Evolutionary conservation across 2,888 invertebrate species (phyloP).

Genomic region (Azorinus chamasolen): DNA sequence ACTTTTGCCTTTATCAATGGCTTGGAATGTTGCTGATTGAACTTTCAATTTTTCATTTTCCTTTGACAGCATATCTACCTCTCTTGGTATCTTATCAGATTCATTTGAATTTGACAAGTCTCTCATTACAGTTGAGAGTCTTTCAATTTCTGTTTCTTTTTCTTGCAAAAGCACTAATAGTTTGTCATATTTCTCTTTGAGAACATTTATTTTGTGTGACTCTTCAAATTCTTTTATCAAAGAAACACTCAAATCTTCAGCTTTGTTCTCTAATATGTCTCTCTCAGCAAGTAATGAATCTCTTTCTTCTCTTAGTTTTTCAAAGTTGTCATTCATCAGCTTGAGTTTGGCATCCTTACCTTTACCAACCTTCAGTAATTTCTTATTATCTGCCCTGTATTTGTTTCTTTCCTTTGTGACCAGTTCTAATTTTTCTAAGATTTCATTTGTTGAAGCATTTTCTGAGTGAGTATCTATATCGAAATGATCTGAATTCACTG

Average conservation of each 20-base stretch:
- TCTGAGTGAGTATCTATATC: conserved; percentile 1
- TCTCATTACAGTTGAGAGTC: conserved; percentile 5
- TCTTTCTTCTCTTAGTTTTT: conserved; percentile 47
- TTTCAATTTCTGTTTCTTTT: conserved; percentile 50
- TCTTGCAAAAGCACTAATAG: conserved; percentile 33
- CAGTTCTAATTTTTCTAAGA: conserved; percentile 26
- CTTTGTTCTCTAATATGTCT: conserved; percentile 55
- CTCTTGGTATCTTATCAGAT: conserved; percentile 19
- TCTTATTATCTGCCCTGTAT: conserved; percentile 58
- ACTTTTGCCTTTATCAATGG: conserved; percentile 58
- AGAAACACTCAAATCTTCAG: conserved; percentile 46
- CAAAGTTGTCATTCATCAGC: conserved; percentile 60
- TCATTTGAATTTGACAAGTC: conserved; percentile 2
- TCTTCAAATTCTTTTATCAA: conserved; percentile 1
- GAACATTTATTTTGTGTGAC: conserved; percentile 2
- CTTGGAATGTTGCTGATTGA: conserved; percentile 44
- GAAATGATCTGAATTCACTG: conserved; percentile 30
- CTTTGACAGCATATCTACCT: conserved; percentile 33
- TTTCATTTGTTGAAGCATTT: conserved; percentile 7
- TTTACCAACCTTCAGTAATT: conserved; percentile 54
- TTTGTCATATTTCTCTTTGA: conserved; percentile 27
- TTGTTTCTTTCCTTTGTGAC: conserved; percentile 56
- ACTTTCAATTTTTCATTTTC: conserved; percentile 54
- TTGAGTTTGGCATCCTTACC: conserved; percentile 62
- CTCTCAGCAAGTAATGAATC: conserved; percentile 49